phyloP scores from a whole-genome alignment of 92 coral and sea anemone species.

The Epizoanthus ramosus region DNA sequence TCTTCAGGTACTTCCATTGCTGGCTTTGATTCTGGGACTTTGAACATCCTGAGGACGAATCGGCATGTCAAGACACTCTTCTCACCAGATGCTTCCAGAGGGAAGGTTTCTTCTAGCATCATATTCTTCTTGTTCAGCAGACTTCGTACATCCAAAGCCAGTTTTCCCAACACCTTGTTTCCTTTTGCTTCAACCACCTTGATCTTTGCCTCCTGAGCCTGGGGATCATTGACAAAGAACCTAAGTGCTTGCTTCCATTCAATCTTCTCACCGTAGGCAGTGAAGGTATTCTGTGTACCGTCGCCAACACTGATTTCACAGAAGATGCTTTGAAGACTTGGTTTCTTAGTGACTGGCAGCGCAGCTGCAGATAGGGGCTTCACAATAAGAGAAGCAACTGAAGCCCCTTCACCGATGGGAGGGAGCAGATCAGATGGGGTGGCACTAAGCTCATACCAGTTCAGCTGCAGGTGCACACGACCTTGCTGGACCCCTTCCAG shows the following conservation, averaged over 20 bases:
- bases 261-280: constrained; percentile 74
- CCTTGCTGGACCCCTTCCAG: constrained; percentile 95
- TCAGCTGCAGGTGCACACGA: constrained; percentile 67
- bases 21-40: constrained; percentile 56
- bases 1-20: neutral
- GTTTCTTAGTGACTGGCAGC: constrained; percentile 72
- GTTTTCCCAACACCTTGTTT: constrained; percentile 66
- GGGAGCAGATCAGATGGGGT: constrained; percentile 59
- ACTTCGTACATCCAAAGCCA: constrained; percentile 64
- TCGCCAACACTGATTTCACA: constrained; percentile 88
- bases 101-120: constrained; percentile 68
- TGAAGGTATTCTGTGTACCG: constrained; percentile 79
- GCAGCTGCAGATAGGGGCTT: constrained; percentile 77
- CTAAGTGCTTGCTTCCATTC: constrained; percentile 96
- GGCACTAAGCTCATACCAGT: constrained; percentile 76
- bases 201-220: constrained; percentile 71
- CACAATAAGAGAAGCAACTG: constrained; percentile 87
- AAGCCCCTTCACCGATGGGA: constrained; percentile 56
- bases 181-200: constrained; percentile 92
- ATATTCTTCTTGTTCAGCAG: constrained; percentile 71
- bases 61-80: constrained; percentile 86
- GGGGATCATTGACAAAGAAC: constrained; percentile 79
- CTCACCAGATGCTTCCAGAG: constrained; percentile 81
- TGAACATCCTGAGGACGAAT: constrained; percentile 78
- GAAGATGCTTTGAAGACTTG: constrained; percentile 75